Percentiles rank a stretch among this genome's conserved stretches.
These are phyloP conservation scores for Cyphomyrus discorhynchus DNA, from an alignment of 2,113 vertebrate species.

Conservation along the genomic window DNA sequence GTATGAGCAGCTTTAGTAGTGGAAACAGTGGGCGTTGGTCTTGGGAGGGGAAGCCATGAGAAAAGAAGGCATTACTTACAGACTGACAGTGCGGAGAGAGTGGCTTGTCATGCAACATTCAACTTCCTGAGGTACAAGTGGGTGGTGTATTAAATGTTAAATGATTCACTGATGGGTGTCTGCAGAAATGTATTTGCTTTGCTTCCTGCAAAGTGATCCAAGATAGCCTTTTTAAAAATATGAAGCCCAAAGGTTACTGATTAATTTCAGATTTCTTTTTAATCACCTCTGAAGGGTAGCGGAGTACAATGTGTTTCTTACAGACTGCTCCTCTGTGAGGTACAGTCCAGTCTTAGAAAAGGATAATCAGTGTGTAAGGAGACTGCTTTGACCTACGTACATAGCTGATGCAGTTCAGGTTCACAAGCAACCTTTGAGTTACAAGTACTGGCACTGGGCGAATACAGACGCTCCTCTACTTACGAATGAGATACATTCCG, in stretches of 20 bases:
- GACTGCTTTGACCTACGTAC: background rate
- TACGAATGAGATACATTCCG: no score
- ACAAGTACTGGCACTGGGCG: background rate
- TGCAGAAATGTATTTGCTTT: background rate
- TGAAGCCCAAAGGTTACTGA: background rate
- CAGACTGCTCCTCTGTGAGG: background rate
- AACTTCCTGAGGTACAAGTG: background rate
- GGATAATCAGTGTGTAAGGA: background rate
- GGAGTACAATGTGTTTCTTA: background rate
- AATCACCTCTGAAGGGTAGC: background rate
- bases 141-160: background rate
- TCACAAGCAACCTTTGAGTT: background rate
- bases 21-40: background rate
- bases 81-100: background rate
- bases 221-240: background rate
- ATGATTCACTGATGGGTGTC: background rate
- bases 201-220: background rate
- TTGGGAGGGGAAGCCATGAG: background rate
- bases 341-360: background rate
- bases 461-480: background rate
- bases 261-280: background rate
- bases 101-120: background rate
- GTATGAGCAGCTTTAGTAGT: background rate
- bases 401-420: background rate
- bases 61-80: background rate